Evolutionary conservation across 2,113 vertebrate species (phyloP).

Genomic region (Nothocercus nigrocapillus): DNA sequence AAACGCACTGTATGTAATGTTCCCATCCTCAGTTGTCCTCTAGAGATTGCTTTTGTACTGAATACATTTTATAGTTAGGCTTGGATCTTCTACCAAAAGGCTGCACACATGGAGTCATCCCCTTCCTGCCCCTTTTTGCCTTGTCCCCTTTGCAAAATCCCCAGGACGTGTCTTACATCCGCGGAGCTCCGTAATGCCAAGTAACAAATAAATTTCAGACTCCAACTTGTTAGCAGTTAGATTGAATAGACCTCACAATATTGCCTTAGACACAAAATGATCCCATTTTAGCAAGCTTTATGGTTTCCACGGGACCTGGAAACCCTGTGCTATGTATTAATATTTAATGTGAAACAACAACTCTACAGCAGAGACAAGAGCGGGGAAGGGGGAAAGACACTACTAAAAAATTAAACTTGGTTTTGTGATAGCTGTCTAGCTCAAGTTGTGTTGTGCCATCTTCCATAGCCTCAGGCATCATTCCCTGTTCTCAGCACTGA

Average conservation of each 20-base stretch:
- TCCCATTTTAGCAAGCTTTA: constrained; percentile 45
- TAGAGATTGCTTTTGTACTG: neutral
- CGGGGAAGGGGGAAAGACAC: constrained; percentile 58
- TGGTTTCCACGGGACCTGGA: constrained; percentile 44
- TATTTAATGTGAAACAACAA: constrained; percentile 66
- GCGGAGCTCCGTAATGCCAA: neutral
- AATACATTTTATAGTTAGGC: neutral
- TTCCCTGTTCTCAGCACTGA: neutral
- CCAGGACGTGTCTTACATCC: neutral
- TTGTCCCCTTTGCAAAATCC: neutral
- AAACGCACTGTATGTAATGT: neutral
- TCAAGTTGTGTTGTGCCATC: constrained; percentile 18
- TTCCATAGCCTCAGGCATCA: neutral
- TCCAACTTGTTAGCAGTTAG: constrained; percentile 31
- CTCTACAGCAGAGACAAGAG: constrained; percentile 55
- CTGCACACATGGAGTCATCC: neutral
- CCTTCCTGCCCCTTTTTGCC: neutral
- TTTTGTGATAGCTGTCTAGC: constrained; percentile 46
- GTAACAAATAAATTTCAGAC: constrained; percentile 43
- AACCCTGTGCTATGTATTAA: constrained; percentile 48
- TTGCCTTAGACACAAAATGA: constrained; percentile 40
- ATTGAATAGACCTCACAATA: constrained; percentile 39
- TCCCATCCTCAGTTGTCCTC: neutral
- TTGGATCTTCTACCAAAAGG: neutral
- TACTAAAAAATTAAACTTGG: constrained; percentile 69